Evolutionary conservation across 2,888 invertebrate species (phyloP).

Genomic region (Pterostichus madidus): DNA sequence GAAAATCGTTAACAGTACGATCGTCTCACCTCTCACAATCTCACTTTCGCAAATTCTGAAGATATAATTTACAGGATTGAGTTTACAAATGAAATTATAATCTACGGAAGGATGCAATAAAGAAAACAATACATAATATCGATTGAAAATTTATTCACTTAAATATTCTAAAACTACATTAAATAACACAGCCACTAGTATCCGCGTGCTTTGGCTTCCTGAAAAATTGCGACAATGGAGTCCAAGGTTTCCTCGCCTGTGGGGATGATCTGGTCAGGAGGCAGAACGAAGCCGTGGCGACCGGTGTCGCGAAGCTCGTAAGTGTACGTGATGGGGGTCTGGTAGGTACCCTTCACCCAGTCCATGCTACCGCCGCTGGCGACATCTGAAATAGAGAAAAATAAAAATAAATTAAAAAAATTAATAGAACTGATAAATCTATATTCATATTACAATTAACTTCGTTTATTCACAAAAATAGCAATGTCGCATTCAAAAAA

Average conservation of each 20-base stretch:
- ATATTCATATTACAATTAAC: background rate
- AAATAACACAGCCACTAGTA: conserved; percentile 66
- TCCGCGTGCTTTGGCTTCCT: conserved; percentile 71
- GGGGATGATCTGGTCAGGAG: conserved; percentile 82
- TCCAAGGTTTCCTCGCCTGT: conserved; percentile 81
- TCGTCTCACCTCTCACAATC: too few relatives aligned
- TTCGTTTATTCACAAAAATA: background rate
- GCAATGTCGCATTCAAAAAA: background rate
- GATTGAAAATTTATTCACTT: background rate
- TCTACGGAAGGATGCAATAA: too few relatives aligned
- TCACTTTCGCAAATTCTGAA: too few relatives aligned
- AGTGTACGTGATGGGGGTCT: conserved; percentile 84
- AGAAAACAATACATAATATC: background rate
- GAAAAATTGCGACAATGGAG: conserved; percentile 79
- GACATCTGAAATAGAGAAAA: conserved; percentile 77
- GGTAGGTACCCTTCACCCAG: conserved; percentile 85
- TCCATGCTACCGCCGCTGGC: conserved; percentile 86
- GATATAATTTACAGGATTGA: too few relatives aligned
- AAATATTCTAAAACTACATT: conserved; percentile 5
- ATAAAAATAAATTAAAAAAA: background rate
- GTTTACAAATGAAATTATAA: too few relatives aligned
- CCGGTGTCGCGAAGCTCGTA: conserved; percentile 86
- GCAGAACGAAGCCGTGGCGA: conserved; percentile 84
- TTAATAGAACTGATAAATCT: background rate
- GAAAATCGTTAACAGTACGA: too few relatives aligned